phyloP scores from a whole-genome alignment of 2,888 invertebrate genomes.

The Cheilosia variabilis region DNA sequence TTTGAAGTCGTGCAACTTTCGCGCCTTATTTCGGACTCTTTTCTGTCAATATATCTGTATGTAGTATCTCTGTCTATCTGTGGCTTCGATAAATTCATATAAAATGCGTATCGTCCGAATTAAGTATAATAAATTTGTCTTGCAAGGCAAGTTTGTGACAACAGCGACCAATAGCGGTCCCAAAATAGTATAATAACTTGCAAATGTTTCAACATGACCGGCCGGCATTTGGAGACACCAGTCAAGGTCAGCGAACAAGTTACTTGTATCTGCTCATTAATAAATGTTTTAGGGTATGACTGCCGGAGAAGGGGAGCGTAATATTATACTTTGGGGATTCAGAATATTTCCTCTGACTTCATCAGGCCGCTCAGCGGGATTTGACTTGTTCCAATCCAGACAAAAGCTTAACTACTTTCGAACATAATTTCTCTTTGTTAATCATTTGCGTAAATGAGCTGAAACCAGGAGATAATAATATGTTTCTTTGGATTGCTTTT shows the following conservation, averaged over 20 bases:
- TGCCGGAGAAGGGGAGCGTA: not conserved
- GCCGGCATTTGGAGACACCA: conserved; percentile 29
- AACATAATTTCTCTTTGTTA: conserved; percentile 33
- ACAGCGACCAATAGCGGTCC: conserved; percentile 10
- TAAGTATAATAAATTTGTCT: conserved; percentile 60
- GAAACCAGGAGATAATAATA: not conserved
- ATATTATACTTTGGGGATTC: not conserved
- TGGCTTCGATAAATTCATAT: conserved; percentile 64
- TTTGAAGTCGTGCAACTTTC: conserved; percentile 54
- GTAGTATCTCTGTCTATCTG: conserved; percentile 35
- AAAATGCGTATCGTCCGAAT: conserved; percentile 63
- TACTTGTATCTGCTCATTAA: conserved; percentile 51
- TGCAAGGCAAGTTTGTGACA: conserved; percentile 24
- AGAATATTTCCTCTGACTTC: conserved; percentile 3
- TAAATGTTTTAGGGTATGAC: conserved; percentile 6
- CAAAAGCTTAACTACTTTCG: conserved; percentile 3
- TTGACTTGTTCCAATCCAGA: conserved; percentile 16
- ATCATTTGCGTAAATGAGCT: conserved; percentile 36
- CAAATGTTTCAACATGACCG: conserved; percentile 24
- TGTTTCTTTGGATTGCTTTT: conserved; percentile 10
- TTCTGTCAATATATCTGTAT: conserved; percentile 6
- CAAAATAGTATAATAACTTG: conserved; percentile 11
- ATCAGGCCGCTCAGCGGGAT: conserved; percentile 18
- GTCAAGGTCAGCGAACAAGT: conserved; percentile 49
- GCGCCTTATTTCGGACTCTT: conserved; percentile 38